phyloP scores from a whole-genome alignment of 2,113 vertebrate genomes.

The Eudyptes chrysolophus region DNA sequence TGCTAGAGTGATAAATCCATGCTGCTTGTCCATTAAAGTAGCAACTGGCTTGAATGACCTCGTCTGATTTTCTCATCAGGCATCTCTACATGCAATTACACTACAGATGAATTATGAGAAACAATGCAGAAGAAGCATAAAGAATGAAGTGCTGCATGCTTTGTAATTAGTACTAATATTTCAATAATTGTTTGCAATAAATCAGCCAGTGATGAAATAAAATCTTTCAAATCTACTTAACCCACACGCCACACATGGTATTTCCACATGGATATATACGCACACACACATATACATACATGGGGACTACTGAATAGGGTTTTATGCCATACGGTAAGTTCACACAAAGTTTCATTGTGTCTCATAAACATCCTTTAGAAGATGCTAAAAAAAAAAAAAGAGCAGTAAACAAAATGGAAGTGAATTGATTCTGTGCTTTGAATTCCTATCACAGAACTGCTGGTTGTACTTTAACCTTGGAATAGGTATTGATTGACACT shows the following conservation, averaged over 20 bases:
- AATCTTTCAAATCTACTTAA: neutral
- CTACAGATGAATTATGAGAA: neutral
- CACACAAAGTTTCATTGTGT: neutral
- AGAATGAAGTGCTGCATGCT: neutral
- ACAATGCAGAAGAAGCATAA: neutral
- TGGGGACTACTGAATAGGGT: neutral
- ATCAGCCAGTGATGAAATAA: neutral
- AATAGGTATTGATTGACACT: constrained; percentile 55
- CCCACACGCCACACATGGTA: neutral
- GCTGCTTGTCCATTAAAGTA: neutral
- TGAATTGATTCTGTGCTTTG: constrained; percentile 30
- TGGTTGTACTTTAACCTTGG: constrained; percentile 44
- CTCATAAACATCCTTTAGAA: constrained; percentile 25
- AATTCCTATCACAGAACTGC: constrained; percentile 24
- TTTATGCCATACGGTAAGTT: neutral
- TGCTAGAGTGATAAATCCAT: neutral
- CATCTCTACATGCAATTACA: neutral
- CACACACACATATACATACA: neutral
- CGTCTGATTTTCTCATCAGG: neutral
- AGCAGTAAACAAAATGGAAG: neutral
- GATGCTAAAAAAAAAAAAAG: neutral
- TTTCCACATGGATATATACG: neutral
- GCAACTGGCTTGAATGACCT: neutral
- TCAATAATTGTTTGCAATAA: neutral
- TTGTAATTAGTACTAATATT: neutral